phyloP scores from a whole-genome alignment of 2,113 vertebrate genomes.

The Hemiscyllium ocellatum region DNA sequence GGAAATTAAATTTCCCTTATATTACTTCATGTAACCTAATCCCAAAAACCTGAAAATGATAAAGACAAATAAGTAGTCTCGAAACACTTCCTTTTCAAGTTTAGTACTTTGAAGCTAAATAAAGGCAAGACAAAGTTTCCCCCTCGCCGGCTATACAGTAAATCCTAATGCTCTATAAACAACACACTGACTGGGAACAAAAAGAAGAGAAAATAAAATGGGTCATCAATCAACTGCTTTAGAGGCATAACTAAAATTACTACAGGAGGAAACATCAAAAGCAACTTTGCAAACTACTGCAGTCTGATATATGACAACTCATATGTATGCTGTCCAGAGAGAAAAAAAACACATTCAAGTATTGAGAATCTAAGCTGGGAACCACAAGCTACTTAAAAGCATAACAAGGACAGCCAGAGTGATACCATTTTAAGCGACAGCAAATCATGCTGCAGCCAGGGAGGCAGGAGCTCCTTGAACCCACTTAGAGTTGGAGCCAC shows the following conservation, averaged over 20 bases:
- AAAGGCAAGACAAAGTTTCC: not conserved
- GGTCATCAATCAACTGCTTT: constrained; percentile 13
- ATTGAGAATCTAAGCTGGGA: constrained; percentile 18
- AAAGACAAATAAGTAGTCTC: constrained; percentile 22
- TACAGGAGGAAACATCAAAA: constrained; percentile 29
- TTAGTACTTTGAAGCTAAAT: constrained; percentile 3
- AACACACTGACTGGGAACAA: not conserved
- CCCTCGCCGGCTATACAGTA: not conserved
- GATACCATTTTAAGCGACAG: constrained; percentile 36
- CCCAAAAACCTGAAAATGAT: not conserved
- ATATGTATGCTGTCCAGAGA: not conserved
- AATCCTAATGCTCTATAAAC: not conserved
- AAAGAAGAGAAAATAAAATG: not conserved
- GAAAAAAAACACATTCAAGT: not conserved
- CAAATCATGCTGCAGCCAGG: constrained; percentile 33
- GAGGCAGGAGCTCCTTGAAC: constrained; percentile 34
- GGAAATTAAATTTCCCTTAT: constrained; percentile 31
- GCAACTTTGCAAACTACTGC: constrained; percentile 22
- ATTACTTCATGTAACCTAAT: constrained; percentile 6
- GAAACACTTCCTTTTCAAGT: constrained; percentile 13
- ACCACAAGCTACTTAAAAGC: constrained; percentile 31
- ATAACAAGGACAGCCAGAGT: constrained; percentile 32
- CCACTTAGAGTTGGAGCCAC: constrained; percentile 38
- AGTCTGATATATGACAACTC: constrained; percentile 24
- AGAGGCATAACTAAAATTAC: not conserved